Conservation (phyloP, 2,113 vertebrate genomes). For the Passer domesticus region DNA sequence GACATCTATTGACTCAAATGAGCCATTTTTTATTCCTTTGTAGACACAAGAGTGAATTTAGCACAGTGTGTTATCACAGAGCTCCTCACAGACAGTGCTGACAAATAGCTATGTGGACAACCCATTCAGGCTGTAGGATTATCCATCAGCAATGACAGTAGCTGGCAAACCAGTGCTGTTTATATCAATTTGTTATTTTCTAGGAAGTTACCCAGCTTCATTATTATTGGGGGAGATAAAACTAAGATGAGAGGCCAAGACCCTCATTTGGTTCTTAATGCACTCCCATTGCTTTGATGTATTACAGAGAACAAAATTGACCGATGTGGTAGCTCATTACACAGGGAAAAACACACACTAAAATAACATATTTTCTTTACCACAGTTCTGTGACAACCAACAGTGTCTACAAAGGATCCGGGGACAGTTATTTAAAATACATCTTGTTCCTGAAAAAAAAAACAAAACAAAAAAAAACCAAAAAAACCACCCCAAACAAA, state of each 20-base stretch:
- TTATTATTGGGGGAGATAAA: conserved; percentile 70
- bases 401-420: not conserved
- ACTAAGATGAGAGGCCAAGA: conserved; percentile 67
- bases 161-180: conserved; percentile 66
- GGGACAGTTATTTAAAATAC: not conserved
- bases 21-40: conserved; percentile 70
- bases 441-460: not conserved
- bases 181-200: conserved; percentile 70
- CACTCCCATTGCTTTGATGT: conserved; percentile 57
- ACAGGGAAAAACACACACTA: conserved; percentile 3
- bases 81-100: conserved; percentile 67
- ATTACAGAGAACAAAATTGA: conserved; percentile 51
- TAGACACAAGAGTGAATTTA: conserved; percentile 67
- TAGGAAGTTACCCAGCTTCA: conserved; percentile 68
- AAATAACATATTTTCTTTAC: conserved; percentile 37
- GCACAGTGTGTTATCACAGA: conserved; percentile 65
- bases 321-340: conserved; percentile 46
- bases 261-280: conserved; percentile 65
- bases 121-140: conserved; percentile 67
- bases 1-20: conserved; percentile 61
- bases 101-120: conserved; percentile 72
- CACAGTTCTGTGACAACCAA: not conserved
- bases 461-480: too few relatives aligned
- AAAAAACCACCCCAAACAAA: too few relatives aligned
- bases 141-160: conserved; percentile 72